Percentiles rank a stretch among this genome's conserved stretches.
phyloP scores from a whole-genome alignment of 92 coral and sea anemone genomes.

The Scolanthus callimorphus region DNA sequence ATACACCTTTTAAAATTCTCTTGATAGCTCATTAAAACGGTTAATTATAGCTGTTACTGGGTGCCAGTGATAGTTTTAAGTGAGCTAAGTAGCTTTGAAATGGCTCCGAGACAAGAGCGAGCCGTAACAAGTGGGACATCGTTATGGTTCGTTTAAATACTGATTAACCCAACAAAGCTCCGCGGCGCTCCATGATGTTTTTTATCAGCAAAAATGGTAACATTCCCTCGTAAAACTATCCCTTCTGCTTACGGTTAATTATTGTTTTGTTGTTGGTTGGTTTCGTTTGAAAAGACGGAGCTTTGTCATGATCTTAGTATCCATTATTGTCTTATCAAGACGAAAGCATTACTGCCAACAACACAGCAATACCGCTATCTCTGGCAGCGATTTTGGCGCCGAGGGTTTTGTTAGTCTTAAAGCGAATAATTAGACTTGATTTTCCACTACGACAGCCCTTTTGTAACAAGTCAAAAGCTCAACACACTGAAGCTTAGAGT shows the following conservation, averaged over 20 bases:
- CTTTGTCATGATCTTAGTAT: not conserved
- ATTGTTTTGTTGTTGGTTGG: not conserved
- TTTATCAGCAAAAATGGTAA: not conserved
- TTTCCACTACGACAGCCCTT: not conserved
- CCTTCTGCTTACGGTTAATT: not conserved
- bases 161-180: too few relatives aligned
- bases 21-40: not conserved
- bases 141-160: too few relatives aligned
- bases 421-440: slow-evolving; percentile 1
- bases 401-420: not conserved
- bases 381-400: not conserved
- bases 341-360: not conserved
- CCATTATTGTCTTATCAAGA: not conserved
- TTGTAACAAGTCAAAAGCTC: not conserved
- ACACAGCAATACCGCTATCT: slow-evolving; percentile 5
- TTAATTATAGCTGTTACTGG: not conserved
- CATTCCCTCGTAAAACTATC: not conserved
- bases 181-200: too few relatives aligned
- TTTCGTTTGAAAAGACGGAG: not conserved
- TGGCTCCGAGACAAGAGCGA: too few relatives aligned
- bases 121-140: too few relatives aligned
- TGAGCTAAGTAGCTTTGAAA: not conserved
- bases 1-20: not conserved
- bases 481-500: not conserved
- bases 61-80: not conserved